Base-by-base conservation (phyloP, 2,888 invertebrate genomes). In the Campaea margaritaria region DNA sequence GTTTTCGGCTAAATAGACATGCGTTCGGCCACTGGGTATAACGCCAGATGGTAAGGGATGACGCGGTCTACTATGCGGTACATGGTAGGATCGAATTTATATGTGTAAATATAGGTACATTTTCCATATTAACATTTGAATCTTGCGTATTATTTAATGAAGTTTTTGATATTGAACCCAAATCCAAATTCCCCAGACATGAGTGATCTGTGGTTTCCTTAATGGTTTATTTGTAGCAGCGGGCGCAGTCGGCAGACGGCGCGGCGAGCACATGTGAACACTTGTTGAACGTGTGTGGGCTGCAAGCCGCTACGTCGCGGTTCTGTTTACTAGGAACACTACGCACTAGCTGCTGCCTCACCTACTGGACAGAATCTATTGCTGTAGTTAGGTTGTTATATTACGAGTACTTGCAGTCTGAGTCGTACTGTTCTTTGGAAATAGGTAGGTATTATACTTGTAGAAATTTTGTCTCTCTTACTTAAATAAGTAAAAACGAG, bases 221-320 rank as follows among this genome's bases (percentile, higher is more conserved):
- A 57, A 65, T 55, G 46, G 58, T 63, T 62, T 68, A 57, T 64
- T 66, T 66, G 61, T 56, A 64, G 31, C 58, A 56, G 58, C 58
- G 31, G 56, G 53, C 62, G 55, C 54, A 48, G 47, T 38, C 55
- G 65, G 66, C 56, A 50, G 64, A 67, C 56, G 64, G 63, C 44
- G 54, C 47, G 64, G 72, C 70, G 78, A 78, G 79, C 91, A 91
- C 88, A 89, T 87, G 91, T 86, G 67, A 79, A 81, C 91, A 91
- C 91, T 88, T 91, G 91, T 91, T 91, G 91, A 84, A 75, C 76
- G 74, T 77, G 81, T 78, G 81, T 80, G 82, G 77, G 82, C 86
- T 83, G 85, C 82, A 86, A 69, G 54, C 62, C 56, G 53, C 48
- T 21, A 50, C 39, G 31, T 39, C 14, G 16, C 13, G 12, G 28